A percentile compares a stretch with the other conserved stretches of the same genome.
Conservation (phyloP, 2,113 vertebrate genomes). For the Lates calcarifer region DNA sequence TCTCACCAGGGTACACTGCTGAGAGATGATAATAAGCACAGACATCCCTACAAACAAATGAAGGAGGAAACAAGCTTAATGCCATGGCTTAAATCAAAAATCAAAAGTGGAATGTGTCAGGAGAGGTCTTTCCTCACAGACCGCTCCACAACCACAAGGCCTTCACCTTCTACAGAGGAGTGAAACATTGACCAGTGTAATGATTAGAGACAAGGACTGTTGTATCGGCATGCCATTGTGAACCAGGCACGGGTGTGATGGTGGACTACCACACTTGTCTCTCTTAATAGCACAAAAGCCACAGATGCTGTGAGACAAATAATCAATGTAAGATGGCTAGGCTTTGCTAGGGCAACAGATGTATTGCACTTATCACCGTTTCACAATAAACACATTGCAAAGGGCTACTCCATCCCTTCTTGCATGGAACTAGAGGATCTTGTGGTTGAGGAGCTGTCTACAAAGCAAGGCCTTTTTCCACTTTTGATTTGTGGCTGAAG, state of each 20-base stretch:
- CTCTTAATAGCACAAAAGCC: background rate
- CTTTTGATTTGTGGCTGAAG: background rate
- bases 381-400: background rate
- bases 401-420: background rate
- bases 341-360: background rate
- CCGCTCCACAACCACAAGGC: background rate
- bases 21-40: conserved; percentile 49
- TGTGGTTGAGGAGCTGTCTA: background rate
- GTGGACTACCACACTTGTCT: background rate
- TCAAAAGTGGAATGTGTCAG: conserved; percentile 23
- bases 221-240: background rate
- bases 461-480: background rate
- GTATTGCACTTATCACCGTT: background rate
- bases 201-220: background rate
- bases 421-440: background rate
- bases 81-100: background rate
- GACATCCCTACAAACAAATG: conserved; percentile 34
- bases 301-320: conserved; percentile 17
- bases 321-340: background rate
- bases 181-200: background rate
- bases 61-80: conserved; percentile 1
- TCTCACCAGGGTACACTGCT: conserved; percentile 21
- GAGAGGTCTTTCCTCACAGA: background rate
- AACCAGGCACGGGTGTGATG: background rate
- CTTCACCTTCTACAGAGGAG: background rate